Conservation (phyloP, 2,797 vertebrate species). For the Peromyscus nudipes region DNA sequence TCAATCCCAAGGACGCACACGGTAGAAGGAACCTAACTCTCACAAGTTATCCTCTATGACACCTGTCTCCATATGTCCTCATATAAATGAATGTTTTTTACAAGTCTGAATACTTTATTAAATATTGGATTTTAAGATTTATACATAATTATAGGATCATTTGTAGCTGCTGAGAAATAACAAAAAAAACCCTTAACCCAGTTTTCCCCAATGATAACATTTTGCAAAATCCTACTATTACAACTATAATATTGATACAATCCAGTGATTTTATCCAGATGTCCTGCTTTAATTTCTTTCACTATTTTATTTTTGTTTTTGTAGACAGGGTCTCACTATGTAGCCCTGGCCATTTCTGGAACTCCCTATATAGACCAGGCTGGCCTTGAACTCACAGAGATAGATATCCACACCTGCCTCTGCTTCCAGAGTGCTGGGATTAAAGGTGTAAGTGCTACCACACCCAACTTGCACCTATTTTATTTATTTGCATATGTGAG, state of each 20-base stretch:
- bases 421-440: not conserved
- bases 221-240: conserved; percentile 41
- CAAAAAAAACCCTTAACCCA: not conserved
- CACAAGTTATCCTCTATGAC: not conserved
- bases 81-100: not conserved
- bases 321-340: not conserved
- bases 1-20: no score
- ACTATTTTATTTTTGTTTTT: not conserved
- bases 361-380: not conserved
- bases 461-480: not conserved
- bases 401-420: not conserved
- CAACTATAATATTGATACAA: not conserved
- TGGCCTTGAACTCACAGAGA: not conserved
- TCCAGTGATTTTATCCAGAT: conserved; percentile 4
- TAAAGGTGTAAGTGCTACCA: not conserved
- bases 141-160: not conserved
- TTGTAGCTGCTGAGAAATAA: not conserved
- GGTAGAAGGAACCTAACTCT: not conserved
- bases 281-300: not conserved
- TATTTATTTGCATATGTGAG: not conserved
- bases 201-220: conserved; percentile 20
- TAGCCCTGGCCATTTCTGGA: not conserved
- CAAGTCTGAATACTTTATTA: not conserved
- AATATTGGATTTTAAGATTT: not conserved
- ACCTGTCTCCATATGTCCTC: not conserved